These are phyloP conservation scores for Serilophus lunatus DNA, from an alignment of 2,113 vertebrate genomes.

Conservation along the genomic window DNA sequence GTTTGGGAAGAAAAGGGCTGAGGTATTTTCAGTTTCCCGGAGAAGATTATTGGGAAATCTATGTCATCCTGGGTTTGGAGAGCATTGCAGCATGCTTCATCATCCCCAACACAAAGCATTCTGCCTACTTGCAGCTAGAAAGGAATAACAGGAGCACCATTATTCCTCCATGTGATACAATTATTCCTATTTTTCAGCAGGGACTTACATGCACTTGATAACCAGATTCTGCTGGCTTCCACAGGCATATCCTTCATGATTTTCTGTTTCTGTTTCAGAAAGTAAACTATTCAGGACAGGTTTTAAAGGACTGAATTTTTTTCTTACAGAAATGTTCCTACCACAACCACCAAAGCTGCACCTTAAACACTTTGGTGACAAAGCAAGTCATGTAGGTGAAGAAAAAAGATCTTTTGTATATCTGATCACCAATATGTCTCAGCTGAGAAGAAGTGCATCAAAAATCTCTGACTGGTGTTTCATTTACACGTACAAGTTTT, in stretches of 20 bases:
- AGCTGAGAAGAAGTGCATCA: not conserved
- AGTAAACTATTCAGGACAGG: not conserved
- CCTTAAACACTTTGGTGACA: not conserved
- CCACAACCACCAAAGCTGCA: not conserved
- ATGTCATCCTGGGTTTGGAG: not conserved
- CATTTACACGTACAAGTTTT: not conserved
- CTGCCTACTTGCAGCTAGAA: not conserved
- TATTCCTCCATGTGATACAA: accelerated
- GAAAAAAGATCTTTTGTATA: not conserved
- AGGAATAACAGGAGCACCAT: not conserved
- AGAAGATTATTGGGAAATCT: not conserved
- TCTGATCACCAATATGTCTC: not conserved
- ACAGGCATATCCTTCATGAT: not conserved
- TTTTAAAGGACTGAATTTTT: not conserved
- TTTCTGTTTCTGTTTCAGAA: not conserved
- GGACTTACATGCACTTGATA: not conserved
- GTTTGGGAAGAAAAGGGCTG: not conserved
- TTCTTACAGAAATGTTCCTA: not conserved
- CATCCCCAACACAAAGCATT: not conserved
- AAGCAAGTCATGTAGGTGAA: not conserved
- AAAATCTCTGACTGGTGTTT: not conserved
- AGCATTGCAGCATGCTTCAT: accelerated
- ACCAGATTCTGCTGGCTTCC: not conserved
- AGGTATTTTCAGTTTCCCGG: not conserved
- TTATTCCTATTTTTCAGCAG: not conserved